A percentile compares a stretch with the other conserved stretches of the same genome.
These are phyloP conservation scores for Melipona quadrifasciata DNA, from an alignment of 1,140 invertebrate genomes.

Conservation along the genomic window DNA sequence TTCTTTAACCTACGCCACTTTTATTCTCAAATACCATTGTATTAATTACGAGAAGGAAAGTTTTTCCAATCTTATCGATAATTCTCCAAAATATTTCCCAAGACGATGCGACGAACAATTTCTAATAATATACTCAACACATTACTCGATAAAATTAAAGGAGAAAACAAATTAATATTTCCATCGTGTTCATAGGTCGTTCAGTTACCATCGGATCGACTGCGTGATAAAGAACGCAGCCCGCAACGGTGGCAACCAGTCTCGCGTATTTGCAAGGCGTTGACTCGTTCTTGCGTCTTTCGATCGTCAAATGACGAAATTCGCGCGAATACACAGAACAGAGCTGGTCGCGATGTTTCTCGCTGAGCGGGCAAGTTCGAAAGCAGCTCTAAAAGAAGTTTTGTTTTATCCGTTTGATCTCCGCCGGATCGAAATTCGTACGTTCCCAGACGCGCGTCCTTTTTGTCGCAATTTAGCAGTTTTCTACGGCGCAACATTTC, in stretches of 20 bases:
- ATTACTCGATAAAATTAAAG: neutral
- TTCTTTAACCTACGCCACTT: neutral
- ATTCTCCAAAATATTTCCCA: neutral
- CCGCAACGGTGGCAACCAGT: slow-evolving; percentile 38
- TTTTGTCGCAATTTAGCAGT: slow-evolving; percentile 22
- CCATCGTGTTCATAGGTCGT: no score
- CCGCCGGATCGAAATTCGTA: slow-evolving; percentile 22
- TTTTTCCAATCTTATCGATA: neutral
- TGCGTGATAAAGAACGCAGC: neutral
- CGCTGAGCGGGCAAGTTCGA: slow-evolving; percentile 13
- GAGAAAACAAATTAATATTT: no score
- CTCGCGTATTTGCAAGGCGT: slow-evolving; percentile 11
- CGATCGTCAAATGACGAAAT: slow-evolving; percentile 39
- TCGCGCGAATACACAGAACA: slow-evolving; percentile 13
- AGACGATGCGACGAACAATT: neutral
- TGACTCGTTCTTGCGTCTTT: no score
- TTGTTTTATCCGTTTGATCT: slow-evolving; percentile 8
- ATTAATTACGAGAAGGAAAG: neutral
- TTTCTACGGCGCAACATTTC: slow-evolving; percentile 12
- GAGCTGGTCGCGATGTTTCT: slow-evolving; percentile 4
- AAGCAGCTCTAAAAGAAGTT: neutral
- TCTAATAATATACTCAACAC: no score
- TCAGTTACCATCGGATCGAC: neutral
- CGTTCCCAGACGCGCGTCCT: slow-evolving; percentile 11
- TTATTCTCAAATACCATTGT: neutral